Base-by-base conservation (phyloP, 2,113 vertebrate species). In the Rutilus rutilus region DNA sequence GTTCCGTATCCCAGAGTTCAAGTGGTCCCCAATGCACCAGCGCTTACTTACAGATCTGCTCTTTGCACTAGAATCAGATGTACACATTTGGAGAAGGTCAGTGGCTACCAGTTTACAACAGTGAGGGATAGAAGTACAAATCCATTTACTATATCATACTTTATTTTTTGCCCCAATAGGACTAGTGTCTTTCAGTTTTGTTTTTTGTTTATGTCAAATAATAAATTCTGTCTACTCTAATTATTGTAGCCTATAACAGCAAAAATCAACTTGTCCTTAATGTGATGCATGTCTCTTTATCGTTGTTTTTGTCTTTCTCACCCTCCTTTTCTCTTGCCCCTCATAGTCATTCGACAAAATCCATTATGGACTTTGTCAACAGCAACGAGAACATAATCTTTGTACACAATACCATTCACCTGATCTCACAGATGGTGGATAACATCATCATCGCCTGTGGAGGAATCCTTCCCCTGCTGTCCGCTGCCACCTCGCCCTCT, bases 1-100 rank as follows among this genome's bases (percentile, higher is more conserved):
- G 98, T 99, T 99, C 91, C 98, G 98, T 67, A 99, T 99, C 90
- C 98, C 98, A 12, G 98, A 99, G 90, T 99, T 99, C 92, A 99
- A 99, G 85, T 99, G 98, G 98, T 99, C 98, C 21, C 96, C 97
- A 6, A 99, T 99, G 98, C 98, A 99, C 90, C 98, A 99, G 92
- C 94, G 98, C 60, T 92, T 99, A 45, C 96, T 99, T 86, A 99
- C 97, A 1, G 98, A 99, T 91, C 92, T 99, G 91, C 95, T 99
- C 4, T 99, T 99, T 87, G 98, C 98, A 14, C 95, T 99, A 87
- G 98, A 99, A 93, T 98, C 98, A 1, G 98, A 99, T 73, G 97
- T 99, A 64, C 98, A 99, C 73, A 96, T 99, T 74, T 99, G 98
- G 98, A 96, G 98, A 93, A 99, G 98, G 98, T 98, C 88, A 94